Evolutionary conservation across 1,140 invertebrate species (phyloP).

Genomic region (Leptoteleia sp.): DNA sequence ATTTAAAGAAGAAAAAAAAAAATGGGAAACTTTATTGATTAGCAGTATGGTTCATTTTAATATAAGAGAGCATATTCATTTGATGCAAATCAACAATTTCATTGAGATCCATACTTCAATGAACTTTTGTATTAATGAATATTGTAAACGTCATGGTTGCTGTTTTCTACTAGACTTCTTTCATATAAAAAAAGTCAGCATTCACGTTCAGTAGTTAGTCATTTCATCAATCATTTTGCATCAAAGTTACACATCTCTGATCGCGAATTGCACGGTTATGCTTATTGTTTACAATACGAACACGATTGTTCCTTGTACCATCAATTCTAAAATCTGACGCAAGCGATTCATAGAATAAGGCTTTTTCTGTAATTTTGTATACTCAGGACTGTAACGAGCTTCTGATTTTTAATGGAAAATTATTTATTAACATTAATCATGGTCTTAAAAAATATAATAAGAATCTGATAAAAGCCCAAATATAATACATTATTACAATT

Average conservation of each 20-base stretch:
- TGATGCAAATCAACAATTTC: too few species aligned
- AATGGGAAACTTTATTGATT: constrained; percentile 67
- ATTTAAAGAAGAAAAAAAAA: constrained; percentile 38
- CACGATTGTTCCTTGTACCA: constrained; percentile 3
- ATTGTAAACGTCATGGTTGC: constrained; percentile 17
- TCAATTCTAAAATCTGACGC: constrained; percentile 2
- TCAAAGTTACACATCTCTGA: constrained; percentile 1
- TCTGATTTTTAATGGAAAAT: constrained; percentile 21
- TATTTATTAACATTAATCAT: constrained; percentile 6
- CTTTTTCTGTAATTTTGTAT: constrained; percentile 50
- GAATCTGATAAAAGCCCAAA: constrained; percentile 15
- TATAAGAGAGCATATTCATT: too few species aligned
- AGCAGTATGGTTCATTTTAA: constrained; percentile 60
- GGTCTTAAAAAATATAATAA: background rate
- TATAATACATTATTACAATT: constrained; percentile 34
- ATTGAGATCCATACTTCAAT: constrained; percentile 39
- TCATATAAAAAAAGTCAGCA: constrained; percentile 12
- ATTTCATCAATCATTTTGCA: constrained; percentile 16
- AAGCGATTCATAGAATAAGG: constrained; percentile 10
- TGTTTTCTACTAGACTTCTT: constrained; percentile 49
- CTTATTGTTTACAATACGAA: constrained; percentile 14
- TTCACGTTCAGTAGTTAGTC: constrained; percentile 27
- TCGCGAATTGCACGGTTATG: constrained; percentile 12
- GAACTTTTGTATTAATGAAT: constrained; percentile 38
- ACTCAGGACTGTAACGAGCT: constrained; percentile 26